A percentile compares a stretch with the other conserved stretches of the same genome.
phyloP scores from a whole-genome alignment of 2,113 vertebrate genomes.

The Anguilla japonica region DNA sequence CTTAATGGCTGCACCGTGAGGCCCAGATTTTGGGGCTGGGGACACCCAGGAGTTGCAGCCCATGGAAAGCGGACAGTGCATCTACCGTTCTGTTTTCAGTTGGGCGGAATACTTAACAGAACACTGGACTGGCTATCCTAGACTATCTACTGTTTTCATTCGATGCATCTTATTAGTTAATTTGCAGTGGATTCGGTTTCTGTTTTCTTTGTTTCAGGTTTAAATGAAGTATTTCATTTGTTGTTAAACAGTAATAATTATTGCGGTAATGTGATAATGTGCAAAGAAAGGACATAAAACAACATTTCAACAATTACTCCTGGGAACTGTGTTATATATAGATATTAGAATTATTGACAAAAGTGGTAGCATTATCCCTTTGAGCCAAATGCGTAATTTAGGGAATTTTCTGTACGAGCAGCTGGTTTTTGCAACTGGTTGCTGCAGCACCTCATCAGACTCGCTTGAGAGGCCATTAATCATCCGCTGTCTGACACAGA shows the following conservation, averaged over 20 bases:
- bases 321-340: background rate
- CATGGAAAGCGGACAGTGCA: background rate
- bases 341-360: background rate
- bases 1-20: background rate
- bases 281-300: background rate
- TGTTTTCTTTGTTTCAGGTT: background rate
- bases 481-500: background rate
- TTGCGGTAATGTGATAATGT: too few species aligned
- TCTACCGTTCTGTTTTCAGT: slow-evolving; percentile 3
- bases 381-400: too few species aligned
- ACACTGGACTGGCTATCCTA: background rate
- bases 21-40: slow-evolving; percentile 2
- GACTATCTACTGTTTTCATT: background rate
- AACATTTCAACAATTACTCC: background rate
- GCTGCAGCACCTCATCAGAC: background rate
- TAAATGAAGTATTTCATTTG: background rate
- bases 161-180: background rate
- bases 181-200: background rate
- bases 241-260: background rate
- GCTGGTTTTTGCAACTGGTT: background rate
- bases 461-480: background rate
- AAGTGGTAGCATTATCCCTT: background rate
- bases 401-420: background rate
- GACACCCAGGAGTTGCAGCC: background rate
- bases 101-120: background rate